Percentiles rank a stretch among this genome's conserved stretches.
Conservation (phyloP, 2,797 vertebrate genomes). For the Crax fasciolata region DNA sequence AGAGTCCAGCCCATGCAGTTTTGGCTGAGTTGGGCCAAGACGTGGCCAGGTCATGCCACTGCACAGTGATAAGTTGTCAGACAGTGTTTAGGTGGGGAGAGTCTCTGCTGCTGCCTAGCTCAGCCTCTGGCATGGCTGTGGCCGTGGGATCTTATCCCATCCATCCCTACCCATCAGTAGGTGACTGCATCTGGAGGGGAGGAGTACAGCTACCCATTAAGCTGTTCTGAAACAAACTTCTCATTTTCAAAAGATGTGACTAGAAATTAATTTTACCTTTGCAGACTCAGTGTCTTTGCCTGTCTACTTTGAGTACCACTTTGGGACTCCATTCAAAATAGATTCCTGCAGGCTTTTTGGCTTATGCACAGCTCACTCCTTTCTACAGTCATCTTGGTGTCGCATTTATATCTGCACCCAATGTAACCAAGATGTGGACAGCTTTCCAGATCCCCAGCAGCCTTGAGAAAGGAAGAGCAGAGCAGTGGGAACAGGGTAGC, state of each 20-base stretch:
- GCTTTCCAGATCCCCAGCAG: not conserved
- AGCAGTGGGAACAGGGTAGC: not conserved
- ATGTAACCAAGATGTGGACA: not conserved
- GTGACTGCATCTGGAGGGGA: not conserved
- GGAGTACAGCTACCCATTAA: not conserved
- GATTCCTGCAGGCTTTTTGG: not conserved
- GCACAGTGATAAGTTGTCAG: rapidly evolving
- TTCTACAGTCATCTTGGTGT: not conserved
- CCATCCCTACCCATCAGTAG: not conserved
- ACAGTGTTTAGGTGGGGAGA: rapidly evolving
- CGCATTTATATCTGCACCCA: not conserved
- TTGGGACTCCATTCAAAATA: not conserved
- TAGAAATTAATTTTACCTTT: not conserved
- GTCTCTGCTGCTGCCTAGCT: not conserved
- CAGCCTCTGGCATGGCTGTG: rapidly evolving
- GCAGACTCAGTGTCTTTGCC: not conserved
- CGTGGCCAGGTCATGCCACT: rapidly evolving
- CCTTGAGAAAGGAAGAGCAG: not conserved
- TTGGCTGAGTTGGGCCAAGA: not conserved
- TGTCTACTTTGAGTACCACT: rapidly evolving
- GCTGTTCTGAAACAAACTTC: not conserved
- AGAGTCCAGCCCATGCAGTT: not conserved
- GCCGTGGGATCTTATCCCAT: not conserved
- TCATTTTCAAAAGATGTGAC: not conserved
- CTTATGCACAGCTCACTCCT: not conserved